These are phyloP conservation scores for Columba janthina DNA, from an alignment of 2,113 vertebrate genomes.

Conservation along the genomic window DNA sequence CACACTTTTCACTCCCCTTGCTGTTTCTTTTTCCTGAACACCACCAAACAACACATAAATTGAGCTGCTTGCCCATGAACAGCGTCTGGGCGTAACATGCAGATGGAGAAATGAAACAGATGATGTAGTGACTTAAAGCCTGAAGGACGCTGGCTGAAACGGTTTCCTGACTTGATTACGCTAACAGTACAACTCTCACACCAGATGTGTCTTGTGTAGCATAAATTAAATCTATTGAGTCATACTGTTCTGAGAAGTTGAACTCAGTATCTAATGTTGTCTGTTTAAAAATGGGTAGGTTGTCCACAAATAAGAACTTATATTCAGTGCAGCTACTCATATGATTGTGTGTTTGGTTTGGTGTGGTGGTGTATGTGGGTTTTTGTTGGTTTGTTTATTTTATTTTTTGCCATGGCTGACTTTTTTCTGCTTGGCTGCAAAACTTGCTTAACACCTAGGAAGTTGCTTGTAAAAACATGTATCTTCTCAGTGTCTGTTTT, in stretches of 20 bases:
- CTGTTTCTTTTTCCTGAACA: not conserved
- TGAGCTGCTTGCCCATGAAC: not conserved
- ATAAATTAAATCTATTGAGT: not conserved
- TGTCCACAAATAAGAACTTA: not conserved
- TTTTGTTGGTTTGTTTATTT: not conserved
- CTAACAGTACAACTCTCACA: not conserved
- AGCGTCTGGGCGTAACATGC: not conserved
- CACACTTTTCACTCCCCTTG: not conserved
- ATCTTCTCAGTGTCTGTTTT: not conserved
- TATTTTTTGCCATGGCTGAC: not conserved
- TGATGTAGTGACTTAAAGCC: not conserved
- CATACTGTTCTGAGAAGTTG: not conserved
- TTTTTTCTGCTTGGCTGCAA: not conserved
- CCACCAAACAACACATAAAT: not conserved
- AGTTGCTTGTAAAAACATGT: not conserved
- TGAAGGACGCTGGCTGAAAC: not conserved
- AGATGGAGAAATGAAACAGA: not conserved
- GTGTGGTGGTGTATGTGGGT: too few relatives aligned
- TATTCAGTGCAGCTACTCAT: not conserved
- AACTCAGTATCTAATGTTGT: not conserved
- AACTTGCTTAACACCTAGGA: not conserved
- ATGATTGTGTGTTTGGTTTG: not conserved
- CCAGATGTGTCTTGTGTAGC: not conserved
- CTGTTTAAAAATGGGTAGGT: not conserved
- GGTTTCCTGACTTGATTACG: not conserved